phyloP scores from a whole-genome alignment of 2,888 invertebrate genomes.

The Tineola bisselliella region DNA sequence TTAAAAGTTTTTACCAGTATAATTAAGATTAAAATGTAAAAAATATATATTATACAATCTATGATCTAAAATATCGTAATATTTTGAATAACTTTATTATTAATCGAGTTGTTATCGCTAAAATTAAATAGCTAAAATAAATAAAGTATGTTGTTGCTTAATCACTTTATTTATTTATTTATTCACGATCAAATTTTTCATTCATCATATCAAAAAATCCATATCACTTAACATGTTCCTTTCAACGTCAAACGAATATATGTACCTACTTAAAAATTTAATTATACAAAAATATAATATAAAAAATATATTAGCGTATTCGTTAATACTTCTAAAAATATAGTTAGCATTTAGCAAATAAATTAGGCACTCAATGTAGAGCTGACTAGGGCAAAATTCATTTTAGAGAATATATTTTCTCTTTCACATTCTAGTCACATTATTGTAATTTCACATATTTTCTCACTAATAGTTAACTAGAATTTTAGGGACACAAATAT shows the following conservation, averaged over 20 bases:
- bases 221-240: not conserved
- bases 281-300: not conserved
- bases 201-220: not conserved
- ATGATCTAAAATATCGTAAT: no score
- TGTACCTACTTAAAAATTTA: not conserved
- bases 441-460: not conserved
- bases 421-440: not conserved
- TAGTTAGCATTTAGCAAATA: constrained; percentile 53
- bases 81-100: no score
- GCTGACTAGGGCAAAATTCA: not conserved
- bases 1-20: not conserved
- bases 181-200: not conserved
- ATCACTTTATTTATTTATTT: no score
- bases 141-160: no score
- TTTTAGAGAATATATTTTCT: not conserved
- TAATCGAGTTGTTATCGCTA: no score
- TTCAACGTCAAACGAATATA: constrained; percentile 5
- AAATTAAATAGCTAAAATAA: no score
- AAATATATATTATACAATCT: no score
- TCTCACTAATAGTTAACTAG: no score
- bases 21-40: no score
- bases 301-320: not conserved
- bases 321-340: constrained; percentile 39
- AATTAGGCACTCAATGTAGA: constrained; percentile 34
- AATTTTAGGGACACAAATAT: no score